A percentile compares a stretch with the other conserved stretches of the same genome.
Conservation (phyloP, 2,113 vertebrate genomes). For the Melanocharis versteri region DNA sequence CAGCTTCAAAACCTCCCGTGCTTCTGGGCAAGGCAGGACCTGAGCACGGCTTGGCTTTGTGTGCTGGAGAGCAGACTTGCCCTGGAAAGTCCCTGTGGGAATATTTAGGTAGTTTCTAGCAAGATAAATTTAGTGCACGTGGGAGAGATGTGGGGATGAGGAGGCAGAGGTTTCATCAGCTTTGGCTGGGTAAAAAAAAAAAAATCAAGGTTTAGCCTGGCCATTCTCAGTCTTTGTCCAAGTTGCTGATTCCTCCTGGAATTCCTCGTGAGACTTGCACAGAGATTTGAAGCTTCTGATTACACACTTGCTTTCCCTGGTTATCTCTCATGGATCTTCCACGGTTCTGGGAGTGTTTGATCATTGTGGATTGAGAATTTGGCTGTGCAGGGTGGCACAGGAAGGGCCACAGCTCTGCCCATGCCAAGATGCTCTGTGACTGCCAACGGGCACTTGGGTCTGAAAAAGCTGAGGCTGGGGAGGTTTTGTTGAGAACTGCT, state of each 20-base stretch:
- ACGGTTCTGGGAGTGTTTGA: not conserved
- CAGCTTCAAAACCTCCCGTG: not conserved
- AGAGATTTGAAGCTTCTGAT: not conserved
- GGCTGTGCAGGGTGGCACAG: not conserved
- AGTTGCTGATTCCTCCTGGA: not conserved
- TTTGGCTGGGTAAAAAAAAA: not conserved
- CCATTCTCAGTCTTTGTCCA: not conserved
- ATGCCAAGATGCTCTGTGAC: accelerated
- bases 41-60: not conserved
- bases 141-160: not conserved
- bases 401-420: not conserved
- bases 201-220: not conserved
- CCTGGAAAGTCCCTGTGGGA: not conserved
- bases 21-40: not conserved
- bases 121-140: not conserved
- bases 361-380: accelerated
- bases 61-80: not conserved
- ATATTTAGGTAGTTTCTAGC: not conserved
- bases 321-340: not conserved
- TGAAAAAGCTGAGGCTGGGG: not conserved
- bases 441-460: accelerated
- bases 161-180: not conserved
- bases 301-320: not conserved
- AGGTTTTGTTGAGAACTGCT: not conserved
- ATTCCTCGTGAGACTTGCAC: accelerated